Evolutionary conservation across 2,888 invertebrate genomes (phyloP).

Genomic region (Bembecia ichneumoniformis): DNA sequence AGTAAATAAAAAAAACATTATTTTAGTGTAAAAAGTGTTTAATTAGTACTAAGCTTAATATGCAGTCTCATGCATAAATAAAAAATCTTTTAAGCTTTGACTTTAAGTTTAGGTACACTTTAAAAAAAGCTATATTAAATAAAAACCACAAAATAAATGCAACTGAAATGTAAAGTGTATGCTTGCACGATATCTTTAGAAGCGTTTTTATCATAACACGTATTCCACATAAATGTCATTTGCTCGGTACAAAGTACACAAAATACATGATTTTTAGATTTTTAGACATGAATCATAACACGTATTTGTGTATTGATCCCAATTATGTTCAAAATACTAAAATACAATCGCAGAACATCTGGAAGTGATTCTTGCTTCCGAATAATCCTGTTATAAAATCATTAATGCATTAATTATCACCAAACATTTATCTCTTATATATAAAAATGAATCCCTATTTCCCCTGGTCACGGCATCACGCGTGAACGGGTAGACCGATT

Average conservation of each 20-base stretch:
- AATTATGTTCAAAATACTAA: background rate
- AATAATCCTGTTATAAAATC: too few species aligned
- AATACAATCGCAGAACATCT: conserved; percentile 1
- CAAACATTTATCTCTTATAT: too few species aligned
- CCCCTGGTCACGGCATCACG: too few species aligned
- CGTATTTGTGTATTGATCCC: conserved; percentile 1
- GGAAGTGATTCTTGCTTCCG: background rate
- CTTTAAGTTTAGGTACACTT: background rate
- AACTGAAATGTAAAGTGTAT: background rate
- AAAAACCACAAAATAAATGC: background rate
- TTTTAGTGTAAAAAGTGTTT: background rate
- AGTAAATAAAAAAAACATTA: background rate
- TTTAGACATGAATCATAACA: too few species aligned
- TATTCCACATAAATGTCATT: background rate
- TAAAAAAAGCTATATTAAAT: background rate
- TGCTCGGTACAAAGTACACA: background rate
- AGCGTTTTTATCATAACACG: background rate
- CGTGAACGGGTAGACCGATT: too few species aligned
- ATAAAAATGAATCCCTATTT: too few species aligned
- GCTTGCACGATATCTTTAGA: background rate
- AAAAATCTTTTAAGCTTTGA: background rate
- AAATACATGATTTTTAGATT: conserved; percentile 1
- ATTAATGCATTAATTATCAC: too few species aligned
- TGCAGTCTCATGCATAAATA: background rate
- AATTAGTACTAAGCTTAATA: background rate